Base-by-base conservation (phyloP, 1,140 invertebrate genomes). In the Dysdera silvatica region DNA sequence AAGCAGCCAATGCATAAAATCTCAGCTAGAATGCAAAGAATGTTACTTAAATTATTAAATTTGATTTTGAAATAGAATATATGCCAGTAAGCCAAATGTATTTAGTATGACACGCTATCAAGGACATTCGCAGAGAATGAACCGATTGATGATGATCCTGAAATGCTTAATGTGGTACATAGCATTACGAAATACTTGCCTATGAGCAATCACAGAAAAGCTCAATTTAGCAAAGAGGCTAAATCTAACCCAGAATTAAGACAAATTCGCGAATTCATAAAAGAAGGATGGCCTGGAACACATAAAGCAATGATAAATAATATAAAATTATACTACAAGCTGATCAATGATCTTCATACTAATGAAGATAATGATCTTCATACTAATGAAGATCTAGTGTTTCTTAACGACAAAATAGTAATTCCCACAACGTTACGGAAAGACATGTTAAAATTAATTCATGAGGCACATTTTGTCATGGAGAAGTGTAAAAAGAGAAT, bases 101-200 rank as follows among this genome's bases (percentile, higher is more conserved):
- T 54, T 8, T 37, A 6, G 18, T n/a, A 20, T 29, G 51, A 40
- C 31, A 41, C 3, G 1, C 18, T 55, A n/a, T 40, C 52, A 26
- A 6, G 20, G 12, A 0, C 29, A 20, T 40, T 40, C 28, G n/a
- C 29, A 23, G 35, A 26, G 31, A 37, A 58, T 47, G 57, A 35
- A 49, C 26, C 8, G 12, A 47, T 60, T 18, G 51, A 14, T 16
- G 57, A 60, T 60, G 47, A 60, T 51, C 45, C 47, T 40, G 45
- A 60, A 49, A 60, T 51, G 47, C 28, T 60, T 37, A 60, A 49
- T 51, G 32, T 60, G 16, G 57, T 60, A 10, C 47, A 60, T 18
- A 3, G 18, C 29, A 60, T 60, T 40, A 26, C 33, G 51, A 60
- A 60, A 37, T 32, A 51, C 51, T 51, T 60, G 18, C 57, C 57